These are phyloP conservation scores for Chelonia mydas DNA, from an alignment of 2,797 vertebrate species.

Conservation along the genomic window DNA sequence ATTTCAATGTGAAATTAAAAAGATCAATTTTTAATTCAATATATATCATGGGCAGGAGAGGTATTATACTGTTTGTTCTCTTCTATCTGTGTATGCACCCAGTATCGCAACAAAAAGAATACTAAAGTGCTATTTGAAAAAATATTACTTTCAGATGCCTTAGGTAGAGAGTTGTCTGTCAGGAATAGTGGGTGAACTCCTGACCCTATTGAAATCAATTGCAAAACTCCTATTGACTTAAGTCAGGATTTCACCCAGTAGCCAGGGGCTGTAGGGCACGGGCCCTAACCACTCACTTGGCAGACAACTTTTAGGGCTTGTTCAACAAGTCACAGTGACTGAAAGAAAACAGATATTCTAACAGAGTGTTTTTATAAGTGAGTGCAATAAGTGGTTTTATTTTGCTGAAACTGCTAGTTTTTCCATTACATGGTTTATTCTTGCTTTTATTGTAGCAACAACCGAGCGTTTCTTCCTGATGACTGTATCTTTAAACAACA, in stretches of 20 bases:
- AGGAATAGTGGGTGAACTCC: neutral
- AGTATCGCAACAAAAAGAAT: neutral
- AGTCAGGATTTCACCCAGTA: neutral
- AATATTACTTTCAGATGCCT: rapidly evolving
- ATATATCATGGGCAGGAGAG: neutral
- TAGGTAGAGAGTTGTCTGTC: neutral
- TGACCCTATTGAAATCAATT: neutral
- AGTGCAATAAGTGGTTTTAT: neutral
- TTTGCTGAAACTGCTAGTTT: neutral
- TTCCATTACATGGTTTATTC: neutral
- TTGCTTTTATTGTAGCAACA: neutral
- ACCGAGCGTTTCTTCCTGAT: neutral
- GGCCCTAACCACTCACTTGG: neutral
- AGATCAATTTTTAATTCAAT: neutral
- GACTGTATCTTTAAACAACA: neutral
- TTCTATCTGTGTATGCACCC: neutral
- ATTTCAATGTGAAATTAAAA: neutral
- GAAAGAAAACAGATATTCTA: too few species aligned
- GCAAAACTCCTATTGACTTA: neutral
- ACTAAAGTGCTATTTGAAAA: neutral
- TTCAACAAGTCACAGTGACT: neutral
- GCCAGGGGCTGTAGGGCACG: neutral
- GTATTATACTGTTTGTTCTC: neutral
- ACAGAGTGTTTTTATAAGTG: neutral
- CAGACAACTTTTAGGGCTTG: neutral